Evolutionary conservation across 2,888 invertebrate genomes (phyloP).

Genomic region (Chromoteleia sp.): DNA sequence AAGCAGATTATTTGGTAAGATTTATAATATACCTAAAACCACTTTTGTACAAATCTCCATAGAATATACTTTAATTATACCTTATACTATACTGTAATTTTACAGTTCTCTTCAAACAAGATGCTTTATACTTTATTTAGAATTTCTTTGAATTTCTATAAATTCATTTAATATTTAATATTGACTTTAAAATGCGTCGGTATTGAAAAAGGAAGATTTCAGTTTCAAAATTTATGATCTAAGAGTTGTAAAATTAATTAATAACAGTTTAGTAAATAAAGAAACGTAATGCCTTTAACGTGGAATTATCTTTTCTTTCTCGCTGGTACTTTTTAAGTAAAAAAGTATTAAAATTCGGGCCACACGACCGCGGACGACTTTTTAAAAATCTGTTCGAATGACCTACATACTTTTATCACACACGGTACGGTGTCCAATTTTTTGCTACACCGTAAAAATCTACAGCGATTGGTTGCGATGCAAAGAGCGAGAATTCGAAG

Average conservation of each 20-base stretch:
- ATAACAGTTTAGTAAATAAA: neutral
- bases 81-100: no score
- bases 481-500: conserved; percentile 35
- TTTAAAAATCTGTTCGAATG: conserved; percentile 62
- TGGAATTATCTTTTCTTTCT: conserved; percentile 21
- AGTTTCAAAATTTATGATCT: no score
- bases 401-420: conserved; percentile 57
- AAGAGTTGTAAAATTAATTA: neutral
- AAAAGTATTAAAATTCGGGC: conserved; percentile 41
- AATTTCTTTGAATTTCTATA: no score
- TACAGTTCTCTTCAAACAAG: no score
- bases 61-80: no score
- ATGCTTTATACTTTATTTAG: no score
- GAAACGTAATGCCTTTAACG: neutral
- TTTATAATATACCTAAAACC: no score
- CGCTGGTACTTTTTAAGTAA: conserved; percentile 19
- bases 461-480: conserved; percentile 23
- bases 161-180: no score
- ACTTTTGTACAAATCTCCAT: no score
- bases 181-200: no score
- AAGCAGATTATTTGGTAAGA: no score
- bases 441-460: conserved; percentile 35
- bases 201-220: no score
- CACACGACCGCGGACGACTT: conserved; percentile 41
- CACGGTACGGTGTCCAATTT: conserved; percentile 29